A percentile compares a stretch with the other conserved stretches of the same genome.
Conservation (phyloP, 30 jellyfish, hydroid and myxozoan genomes). For the Cassiopea xamachana region DNA sequence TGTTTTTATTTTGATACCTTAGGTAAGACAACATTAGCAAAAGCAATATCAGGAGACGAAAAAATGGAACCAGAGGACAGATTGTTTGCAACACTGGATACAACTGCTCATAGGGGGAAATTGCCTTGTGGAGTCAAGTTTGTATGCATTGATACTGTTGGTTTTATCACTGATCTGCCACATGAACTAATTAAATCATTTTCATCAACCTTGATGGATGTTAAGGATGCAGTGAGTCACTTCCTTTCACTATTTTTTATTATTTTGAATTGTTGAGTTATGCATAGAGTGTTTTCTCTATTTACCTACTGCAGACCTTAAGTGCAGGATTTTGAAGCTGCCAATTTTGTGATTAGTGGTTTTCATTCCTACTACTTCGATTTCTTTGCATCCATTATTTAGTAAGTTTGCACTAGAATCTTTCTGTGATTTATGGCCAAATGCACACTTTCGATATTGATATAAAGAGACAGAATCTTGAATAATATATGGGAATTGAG, state of each 20-base stretch:
- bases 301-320: too few relatives aligned
- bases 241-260: not conserved
- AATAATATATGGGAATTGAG: too few relatives aligned
- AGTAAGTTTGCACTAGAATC: too few relatives aligned
- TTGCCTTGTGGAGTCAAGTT: conserved; percentile 88
- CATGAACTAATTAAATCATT: conserved; percentile 95
- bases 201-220: conserved; percentile 94
- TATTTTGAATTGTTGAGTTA: too few relatives aligned
- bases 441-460: too few relatives aligned
- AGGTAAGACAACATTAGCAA: conserved; percentile 98
- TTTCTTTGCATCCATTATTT: too few relatives aligned
- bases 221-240: conserved; percentile 85
- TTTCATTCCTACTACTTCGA: too few relatives aligned
- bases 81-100: conserved; percentile 95
- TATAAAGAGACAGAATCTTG: too few relatives aligned
- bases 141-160: conserved; percentile 95
- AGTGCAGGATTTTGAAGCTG: too few relatives aligned
- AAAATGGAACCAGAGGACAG: conserved; percentile 92
- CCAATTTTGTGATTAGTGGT: too few relatives aligned
- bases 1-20: not conserved
- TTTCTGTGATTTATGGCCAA: too few relatives aligned
- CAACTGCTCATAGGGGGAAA: conserved; percentile 97
- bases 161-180: conserved; percentile 96
- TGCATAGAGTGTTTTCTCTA: too few relatives aligned
- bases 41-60: conserved; percentile 78